Base-by-base conservation (phyloP, 2,113 vertebrate genomes). In the Sylvicapra grimmia region DNA sequence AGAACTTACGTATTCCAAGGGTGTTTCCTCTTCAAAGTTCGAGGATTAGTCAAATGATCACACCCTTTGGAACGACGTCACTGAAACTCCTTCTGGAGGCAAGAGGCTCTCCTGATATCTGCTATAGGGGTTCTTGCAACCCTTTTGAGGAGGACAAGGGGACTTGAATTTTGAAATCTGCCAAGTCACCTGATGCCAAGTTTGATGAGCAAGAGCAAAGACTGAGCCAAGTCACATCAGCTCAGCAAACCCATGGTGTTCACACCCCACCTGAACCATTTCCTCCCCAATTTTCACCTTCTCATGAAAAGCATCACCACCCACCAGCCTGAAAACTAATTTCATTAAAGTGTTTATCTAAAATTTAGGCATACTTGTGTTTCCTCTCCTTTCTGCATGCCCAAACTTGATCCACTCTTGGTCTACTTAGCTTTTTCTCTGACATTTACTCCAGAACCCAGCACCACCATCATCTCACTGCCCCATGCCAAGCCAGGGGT, bases 401-500 rank as follows among this genome's bases (percentile, higher is more conserved):
- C 36, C 36, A 25, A 16, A 3, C 36, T n/a, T 0, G 6, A 16
- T 8, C 25, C 11, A 7, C 11, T 14, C 79, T 49, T 6, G 8
- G 16, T 21, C 49, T 1, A 1, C 14, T 59, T 16, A 14, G 53
- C 2, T 25, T 36, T 53, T 53, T 44, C 54, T 56, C 53, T 12
- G 12, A 21, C 33, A 29, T 3, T 5, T 2, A 61, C 36, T 53
- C 47, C n/a, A 56, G 75, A 44, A 85, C 0, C 10, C 47, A 8
- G 56, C 56, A 25, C 19, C 0, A 1, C 80, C 13, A 29, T 44
- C 23, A 10, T 49, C 68, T 88, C 29, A 2, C 14, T 1, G 14
- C 11, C 8, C 4, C 27, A 2, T 19, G 61, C 33, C 1, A 7
- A 16, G 2, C 2, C 15, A 8, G 27, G 15, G 36, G 2, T 29